Evolutionary conservation across 2,113 vertebrate genomes (phyloP), one percentile per base, ranked within the genome.

Genomic region (Phycodurus eques): DNA sequence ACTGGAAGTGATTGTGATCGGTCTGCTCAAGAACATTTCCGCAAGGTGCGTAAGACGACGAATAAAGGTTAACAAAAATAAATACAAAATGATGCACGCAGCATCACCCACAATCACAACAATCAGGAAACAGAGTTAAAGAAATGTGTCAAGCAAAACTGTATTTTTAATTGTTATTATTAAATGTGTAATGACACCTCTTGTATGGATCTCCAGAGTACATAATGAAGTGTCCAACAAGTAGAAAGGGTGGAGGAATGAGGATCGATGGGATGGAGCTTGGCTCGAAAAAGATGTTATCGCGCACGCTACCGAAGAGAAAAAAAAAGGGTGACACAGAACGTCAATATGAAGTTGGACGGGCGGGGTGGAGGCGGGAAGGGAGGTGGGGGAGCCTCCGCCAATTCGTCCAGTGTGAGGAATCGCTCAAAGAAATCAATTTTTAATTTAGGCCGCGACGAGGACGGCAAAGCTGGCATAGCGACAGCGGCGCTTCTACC

Each of bases 381-480:
- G 47, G 69, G 68, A 35, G 75, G 70, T 35, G 54, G 56, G 72
- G 69, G 72, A 75, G 79, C 69, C 74, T 2, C 56, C 46, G 61
- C 3, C 84, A 71, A 77, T 86, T 89, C 85, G 85, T 80, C 83
- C 80, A 81, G 72, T 47, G 71, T 75, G 66, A 70, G 67, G 82
- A 89, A 82, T 85, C 84, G 85, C 85, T 91, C 71, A 78, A 92
- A 91, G 86, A 92, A 90, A 93, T 93, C 90, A 90, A 93, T 93
- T 91, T 92, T 90, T 92, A 93, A 92, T 93, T 91, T 93, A 88
- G 64, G 80, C 88, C 77, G 75, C 87, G 80, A 86, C 79, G 79
- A 10, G 64, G n/a, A 83, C 84, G 87, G 83, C 82, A 86, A 87
- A 82, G 85, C 83, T 85, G 76, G 82, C 60, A 71, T 76, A 80